Evolutionary conservation across 2,888 invertebrate species (phyloP), one percentile per base, ranked within the genome.

Genomic region (Gari tellinella): DNA sequence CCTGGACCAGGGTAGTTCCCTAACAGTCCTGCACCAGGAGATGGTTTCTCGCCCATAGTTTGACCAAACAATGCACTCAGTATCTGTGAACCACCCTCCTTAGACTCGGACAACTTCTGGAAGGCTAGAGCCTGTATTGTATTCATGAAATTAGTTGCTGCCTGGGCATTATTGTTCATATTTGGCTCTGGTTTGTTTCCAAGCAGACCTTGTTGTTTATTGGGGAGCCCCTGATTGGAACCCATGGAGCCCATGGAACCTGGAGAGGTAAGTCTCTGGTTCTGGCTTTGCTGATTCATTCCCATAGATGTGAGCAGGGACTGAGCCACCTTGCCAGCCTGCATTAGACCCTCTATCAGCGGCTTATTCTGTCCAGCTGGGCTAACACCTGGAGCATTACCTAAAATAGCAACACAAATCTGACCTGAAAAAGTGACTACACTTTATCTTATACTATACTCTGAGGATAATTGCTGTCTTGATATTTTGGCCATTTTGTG

Each of bases 111-210:
- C 45, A 78, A 51, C 38, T 74, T 76, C 58, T 81, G 78, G 12
- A 78, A 43, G 2, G 82, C 80, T 23, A 80, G 52, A 10, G 68
- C 62, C 43, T 83, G 77, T 41, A 83, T 68, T 0, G 76, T 78
- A 25, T 66, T 67, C 81, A 83, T 75, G 17, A 83, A 80, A 40
- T 79, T 79, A 12, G 80, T 62, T 14, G 79, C 73, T 4, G 49
- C 67, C 43, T 41, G 43, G 25, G 51, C 41, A 17, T 40, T 66
- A 38, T 67, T 49, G 46, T 31, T 66, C 31, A 21, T 56, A 26
- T 55, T 56, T 48, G 37, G 38, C 31, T 21, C 10, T 5, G 64
- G 56, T 3, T 43, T 40, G 25, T 69, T 61, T 17, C 77, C 77
- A 4, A 73, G 56, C 26, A 77, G 58, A 43, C 67, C 56, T 56